Base-by-base conservation (phyloP, 1,140 invertebrate species). In the Mycetomoellerius zeteki region DNA sequence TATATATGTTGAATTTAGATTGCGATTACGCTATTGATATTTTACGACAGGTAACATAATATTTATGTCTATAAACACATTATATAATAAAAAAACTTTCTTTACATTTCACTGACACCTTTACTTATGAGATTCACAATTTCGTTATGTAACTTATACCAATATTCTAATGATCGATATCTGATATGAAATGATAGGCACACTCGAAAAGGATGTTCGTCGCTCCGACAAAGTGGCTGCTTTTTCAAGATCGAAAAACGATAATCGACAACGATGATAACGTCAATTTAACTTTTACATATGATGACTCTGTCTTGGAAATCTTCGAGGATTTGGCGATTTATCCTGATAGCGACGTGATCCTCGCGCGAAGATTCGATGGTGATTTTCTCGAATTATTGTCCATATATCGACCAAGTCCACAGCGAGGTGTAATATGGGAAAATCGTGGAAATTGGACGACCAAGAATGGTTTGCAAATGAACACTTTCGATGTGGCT, bases 141-240 rank as follows among this genome's bases (percentile, higher is more conserved):
- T 37, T 81, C 8, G n/a, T 54, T 19, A 14, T 7, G 7, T 1
- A 37, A 7, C 0, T 37, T 7, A 8, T 37, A 27, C 8, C 19
- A 54, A 80, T 24, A 2, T 54, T 30, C 33, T 8, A 56, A 71
- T 43, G 8, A 24, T 81, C 6, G 4, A 0, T 60, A 60, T 12
- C 19, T 24, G 16, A 60, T 73, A 72, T 43, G 12, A 43, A 16
- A 14, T 14, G 30, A 69, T 50, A 92, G 93, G 92, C 85, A 21
- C 91, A 90, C 60, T 30, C 10, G 3, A 93, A n/a, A n/a, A 71
- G 62, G 2, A 75, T 91, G 86, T 93, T 94, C 64, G 6, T 86
- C 0, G 90, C 91, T 0, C 94, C 94, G 8, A 86, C 56, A 0
- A 94, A 89, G 21, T 94, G 94, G 94, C 80, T 94, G 14, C 33